Evolutionary conservation across 2,888 invertebrate genomes (phyloP), one percentile per base, ranked within the genome.

Genomic region (Chymomyza procnemis): DNA sequence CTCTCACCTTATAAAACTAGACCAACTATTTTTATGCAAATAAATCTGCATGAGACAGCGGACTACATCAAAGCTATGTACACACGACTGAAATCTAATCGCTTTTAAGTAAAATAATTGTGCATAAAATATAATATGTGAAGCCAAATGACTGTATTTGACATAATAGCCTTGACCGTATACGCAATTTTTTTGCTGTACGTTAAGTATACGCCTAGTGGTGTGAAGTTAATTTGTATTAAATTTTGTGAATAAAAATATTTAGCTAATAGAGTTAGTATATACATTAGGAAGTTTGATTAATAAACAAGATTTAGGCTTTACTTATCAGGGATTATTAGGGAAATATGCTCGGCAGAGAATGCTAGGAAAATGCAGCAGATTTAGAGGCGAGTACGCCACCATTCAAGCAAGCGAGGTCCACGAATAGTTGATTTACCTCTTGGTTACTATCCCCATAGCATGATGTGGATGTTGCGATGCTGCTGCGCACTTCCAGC

Each of bases 41-140:
- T 41, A 41, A n/a, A n/a, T 59, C 21, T 64, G 58, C 1, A 50
- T 64, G 3, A 26, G 54, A 16, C 26, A 30, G 54, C 26, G n/a
- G 3, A 26, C n/a, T 8, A 41, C 54, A 57, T 63, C 56, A 56
- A 55, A 55, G 55, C 55, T 12, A 3, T 12, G 34, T 2, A 41
- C 34, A 41, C 34, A 41, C 12, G 34, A 41, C 34, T 41, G 9
- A 41, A 41, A 12, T 41, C 3, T 41, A 14, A 41, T 41, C 34
- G 34, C 34, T 41, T 41, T 41, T 14, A 12, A 41, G 34, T 41
- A 41, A 41, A 41, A 41, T 41, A 41, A 41, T 41, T 41, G 34
- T 41, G 34, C 34, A 41, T 12, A 41, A 14, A 34, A 34, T 12
- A 34, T 34, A 34, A 34, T 34, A 34, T 34, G 1, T 34, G 12